A percentile compares a stretch with the other conserved stretches of the same genome.
Conservation (phyloP, 2,113 vertebrate genomes). For the Dunckerocampus dactyliophorus region DNA sequence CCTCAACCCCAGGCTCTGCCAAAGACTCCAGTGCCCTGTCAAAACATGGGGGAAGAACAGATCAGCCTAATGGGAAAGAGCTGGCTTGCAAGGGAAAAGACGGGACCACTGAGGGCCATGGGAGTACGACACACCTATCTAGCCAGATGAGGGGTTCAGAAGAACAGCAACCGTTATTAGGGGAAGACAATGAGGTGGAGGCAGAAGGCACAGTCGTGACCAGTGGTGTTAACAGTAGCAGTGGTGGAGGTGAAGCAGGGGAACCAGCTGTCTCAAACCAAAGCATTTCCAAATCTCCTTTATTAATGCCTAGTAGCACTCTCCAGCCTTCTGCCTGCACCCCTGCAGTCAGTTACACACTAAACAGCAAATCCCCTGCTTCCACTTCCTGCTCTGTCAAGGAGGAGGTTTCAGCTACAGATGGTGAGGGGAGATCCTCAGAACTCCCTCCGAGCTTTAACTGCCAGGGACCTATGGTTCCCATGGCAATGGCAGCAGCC, state of each 20-base stretch:
- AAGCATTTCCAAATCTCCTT: constrained; percentile 99
- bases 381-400: constrained; percentile 87
- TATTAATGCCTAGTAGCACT: constrained; percentile 98
- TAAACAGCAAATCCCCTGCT: constrained; percentile 81
- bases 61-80: constrained; percentile 77
- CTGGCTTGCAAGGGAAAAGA: constrained; percentile 74
- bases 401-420: constrained; percentile 81
- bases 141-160: constrained; percentile 77
- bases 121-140: constrained; percentile 61
- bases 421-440: constrained; percentile 86
- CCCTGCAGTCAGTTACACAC: constrained; percentile 76
- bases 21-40: constrained; percentile 81
- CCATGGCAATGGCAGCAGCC: constrained; percentile 76
- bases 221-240: constrained; percentile 80
- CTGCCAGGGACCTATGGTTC: constrained; percentile 82
- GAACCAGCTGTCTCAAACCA: constrained; percentile 99
- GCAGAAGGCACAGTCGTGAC: constrained; percentile 77
- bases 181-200: constrained; percentile 82
- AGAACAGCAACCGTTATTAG: constrained; percentile 86
- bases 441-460: constrained; percentile 96
- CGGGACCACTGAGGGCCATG: constrained; percentile 69
- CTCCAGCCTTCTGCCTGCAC: constrained; percentile 90
- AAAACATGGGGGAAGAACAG: constrained; percentile 75
- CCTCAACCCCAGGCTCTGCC: constrained; percentile 92
- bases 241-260: constrained; percentile 79